These are phyloP conservation scores for Ennomos erosarius DNA, from an alignment of 2,888 invertebrate genomes.

Conservation along the genomic window DNA sequence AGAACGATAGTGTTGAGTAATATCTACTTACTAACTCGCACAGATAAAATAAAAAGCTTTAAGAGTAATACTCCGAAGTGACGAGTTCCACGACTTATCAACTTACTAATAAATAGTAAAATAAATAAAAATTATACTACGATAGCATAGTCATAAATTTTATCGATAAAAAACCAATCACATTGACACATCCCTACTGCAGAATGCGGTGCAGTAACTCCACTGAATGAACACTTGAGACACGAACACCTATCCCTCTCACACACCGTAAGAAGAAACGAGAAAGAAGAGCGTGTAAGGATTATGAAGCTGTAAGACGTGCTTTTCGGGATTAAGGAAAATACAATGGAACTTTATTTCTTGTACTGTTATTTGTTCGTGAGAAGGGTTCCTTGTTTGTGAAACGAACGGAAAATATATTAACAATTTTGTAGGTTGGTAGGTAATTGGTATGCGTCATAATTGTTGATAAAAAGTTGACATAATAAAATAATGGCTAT, in stretches of 20 bases:
- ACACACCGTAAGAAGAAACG: conserved; percentile 39
- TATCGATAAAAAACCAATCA: conserved; percentile 35
- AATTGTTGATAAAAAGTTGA: too few species aligned
- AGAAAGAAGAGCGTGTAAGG: conserved; percentile 57
- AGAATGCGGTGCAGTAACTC: conserved; percentile 79
- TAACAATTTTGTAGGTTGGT: conserved; percentile 1
- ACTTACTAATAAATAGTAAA: too few species aligned
- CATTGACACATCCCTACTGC: conserved; percentile 60
- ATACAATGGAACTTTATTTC: conserved; percentile 50
- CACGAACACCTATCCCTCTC: conserved; percentile 23
- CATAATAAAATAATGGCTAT: too few species aligned
- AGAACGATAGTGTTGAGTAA: too few species aligned
- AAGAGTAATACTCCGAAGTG: too few species aligned
- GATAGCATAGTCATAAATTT: neutral
- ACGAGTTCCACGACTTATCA: too few species aligned
- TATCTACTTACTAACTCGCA: too few species aligned
- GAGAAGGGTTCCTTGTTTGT: conserved; percentile 38
- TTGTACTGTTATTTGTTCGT: conserved; percentile 43
- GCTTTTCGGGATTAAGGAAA: conserved; percentile 54
- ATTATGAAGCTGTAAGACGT: conserved; percentile 74
- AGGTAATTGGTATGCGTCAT: too few species aligned
- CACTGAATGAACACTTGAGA: conserved; percentile 74
- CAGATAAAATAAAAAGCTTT: too few species aligned
- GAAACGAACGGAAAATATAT: conserved; percentile 9
- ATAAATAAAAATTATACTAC: too few species aligned